Evolutionary conservation across 2,113 vertebrate species (phyloP), one percentile per base, ranked within the genome.

Genomic region (Poeciliopsis turrubarensis): DNA sequence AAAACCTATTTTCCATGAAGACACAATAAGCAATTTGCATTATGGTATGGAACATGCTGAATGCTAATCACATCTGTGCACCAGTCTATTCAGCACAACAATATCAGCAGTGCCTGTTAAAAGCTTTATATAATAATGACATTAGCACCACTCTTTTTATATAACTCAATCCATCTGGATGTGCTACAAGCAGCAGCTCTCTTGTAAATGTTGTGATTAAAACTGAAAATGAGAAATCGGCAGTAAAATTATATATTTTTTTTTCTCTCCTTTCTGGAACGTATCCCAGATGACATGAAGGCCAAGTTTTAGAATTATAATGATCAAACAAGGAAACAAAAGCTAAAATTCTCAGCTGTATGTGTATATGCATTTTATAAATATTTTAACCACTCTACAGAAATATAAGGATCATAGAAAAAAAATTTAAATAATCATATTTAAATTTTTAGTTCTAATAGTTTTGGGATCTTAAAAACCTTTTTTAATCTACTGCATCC

Each of bases 191-290:
- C 68, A 71, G 76, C 82, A 71, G 74, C 82, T 80, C 34, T 34
- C 82, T 80, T 87, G 86, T 86, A 89, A 90, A 92, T 85, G 85
- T 73, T 79, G 86, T 65, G 82, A 89, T 84, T 82, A 77, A 92
- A 90, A 78, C 39, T 37, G 72, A 82, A 84, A 79, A 87, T 85
- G 81, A 89, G 73, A 67, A 67, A 90, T 86, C 32, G 66, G 85
- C 88, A 71, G 73, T 81, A 83, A 86, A 83, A 62, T 88, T 85
- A 90, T 84, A 51, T 65, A 29, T 11, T 7, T 66, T 29, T 74
- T 31, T 51, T 51, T 34, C 5, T 32, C 22, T 51, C 69, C 68
- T 79, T 75, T 79, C 76, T 92, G 92, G 92, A 93, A 41, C 47
- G 7, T 4, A 72, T 87, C 92, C 91, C 91, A 88, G 89, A 82